phyloP scores from a whole-genome alignment of 2,797 vertebrate genomes.

The Lepidocolaptes lacrymiger region DNA sequence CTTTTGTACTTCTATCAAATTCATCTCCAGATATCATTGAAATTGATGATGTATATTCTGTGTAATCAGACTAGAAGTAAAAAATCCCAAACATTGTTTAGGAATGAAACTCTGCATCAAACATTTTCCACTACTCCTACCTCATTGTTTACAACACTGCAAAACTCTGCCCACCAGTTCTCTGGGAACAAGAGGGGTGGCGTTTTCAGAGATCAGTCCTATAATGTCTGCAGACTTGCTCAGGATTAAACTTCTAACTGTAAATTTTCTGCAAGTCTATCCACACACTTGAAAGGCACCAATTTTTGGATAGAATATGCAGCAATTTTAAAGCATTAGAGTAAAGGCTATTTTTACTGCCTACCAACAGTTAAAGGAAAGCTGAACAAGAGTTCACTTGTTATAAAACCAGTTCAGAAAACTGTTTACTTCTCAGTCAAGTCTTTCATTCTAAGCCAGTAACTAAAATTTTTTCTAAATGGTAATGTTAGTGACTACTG shows the following conservation, averaged over 20 bases:
- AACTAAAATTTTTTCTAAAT: background rate
- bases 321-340: background rate
- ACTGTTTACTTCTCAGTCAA: background rate
- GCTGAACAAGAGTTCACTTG: background rate
- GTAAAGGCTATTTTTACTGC: background rate
- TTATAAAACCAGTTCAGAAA: background rate
- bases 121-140: background rate
- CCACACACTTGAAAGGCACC: background rate
- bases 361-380: background rate
- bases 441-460: background rate
- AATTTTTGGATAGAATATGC: background rate
- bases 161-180: background rate
- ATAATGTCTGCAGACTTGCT: background rate
- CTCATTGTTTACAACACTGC: background rate
- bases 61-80: background rate
- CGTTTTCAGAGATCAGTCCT: background rate
- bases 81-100: background rate
- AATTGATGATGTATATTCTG: background rate
- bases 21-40: background rate
- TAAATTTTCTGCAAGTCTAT: background rate
- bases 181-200: background rate
- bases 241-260: background rate
- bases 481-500: rapidly evolving
- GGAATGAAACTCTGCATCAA: background rate
- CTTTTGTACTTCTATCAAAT: background rate